These are phyloP conservation scores for Tiliqua scincoides DNA, from an alignment of 2,113 vertebrate species.

Conservation along the genomic window DNA sequence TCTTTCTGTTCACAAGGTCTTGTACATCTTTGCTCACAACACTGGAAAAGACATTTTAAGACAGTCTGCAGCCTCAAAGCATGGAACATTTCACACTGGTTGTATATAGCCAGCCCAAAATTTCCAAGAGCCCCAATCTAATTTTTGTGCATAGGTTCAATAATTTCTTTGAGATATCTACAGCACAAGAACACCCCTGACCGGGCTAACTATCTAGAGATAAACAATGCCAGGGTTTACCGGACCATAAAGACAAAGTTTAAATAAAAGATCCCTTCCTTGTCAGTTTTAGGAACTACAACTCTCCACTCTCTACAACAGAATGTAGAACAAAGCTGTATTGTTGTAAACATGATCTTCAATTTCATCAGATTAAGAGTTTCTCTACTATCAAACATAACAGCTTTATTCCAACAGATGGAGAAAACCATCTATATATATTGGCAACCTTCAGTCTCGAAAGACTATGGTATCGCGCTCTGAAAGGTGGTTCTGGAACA, in stretches of 20 bases:
- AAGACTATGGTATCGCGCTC: too few relatives aligned
- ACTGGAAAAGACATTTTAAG: background rate
- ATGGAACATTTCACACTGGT: constrained; percentile 2
- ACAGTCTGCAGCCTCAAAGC: accelerated
- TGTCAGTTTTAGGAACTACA: constrained; percentile 47
- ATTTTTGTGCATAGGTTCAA: background rate
- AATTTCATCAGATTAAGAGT: constrained; percentile 53
- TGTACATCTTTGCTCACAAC: background rate
- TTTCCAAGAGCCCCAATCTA: background rate
- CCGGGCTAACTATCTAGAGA: background rate
- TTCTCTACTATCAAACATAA: constrained; percentile 42
- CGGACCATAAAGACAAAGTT: constrained; percentile 38
- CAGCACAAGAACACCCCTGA: background rate
- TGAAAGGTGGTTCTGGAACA: too few relatives aligned
- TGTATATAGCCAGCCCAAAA: background rate
- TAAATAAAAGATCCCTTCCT: constrained; percentile 43
- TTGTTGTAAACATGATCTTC: constrained; percentile 53
- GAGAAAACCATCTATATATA: constrained; percentile 33
- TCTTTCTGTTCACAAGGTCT: too few relatives aligned
- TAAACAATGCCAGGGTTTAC: background rate
- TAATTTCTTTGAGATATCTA: background rate
- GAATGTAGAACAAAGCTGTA: too few relatives aligned
- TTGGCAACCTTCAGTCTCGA: too few relatives aligned
- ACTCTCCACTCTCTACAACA: constrained; percentile 46
- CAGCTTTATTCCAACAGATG: constrained; percentile 15